Base-by-base conservation (phyloP, 2,113 vertebrate species). In the Chitala chitala region DNA sequence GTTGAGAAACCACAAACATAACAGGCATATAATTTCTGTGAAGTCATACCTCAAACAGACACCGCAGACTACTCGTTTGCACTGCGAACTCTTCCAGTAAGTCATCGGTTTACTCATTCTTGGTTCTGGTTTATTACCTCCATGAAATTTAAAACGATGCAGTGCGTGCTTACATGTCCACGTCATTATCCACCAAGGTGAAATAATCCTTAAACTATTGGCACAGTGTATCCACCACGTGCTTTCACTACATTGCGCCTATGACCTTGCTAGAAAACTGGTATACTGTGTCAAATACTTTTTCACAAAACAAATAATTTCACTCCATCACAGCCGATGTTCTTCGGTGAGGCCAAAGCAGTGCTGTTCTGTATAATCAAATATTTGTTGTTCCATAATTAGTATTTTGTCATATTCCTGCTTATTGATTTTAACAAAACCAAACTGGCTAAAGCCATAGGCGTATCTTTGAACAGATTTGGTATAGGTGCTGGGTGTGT, bases 111-210 rank as follows among this genome's bases (percentile, higher is more conserved):
- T 64, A 65, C 26, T 53, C 29, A 38, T 64, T 22, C 54, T 74
- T 51, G 61, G 29, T 74, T 74, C 31, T 66, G 22, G 61, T 15
- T 51, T 53, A 48, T 4, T 73, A 46, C 71, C 22, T 8, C 71
- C 9, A 4, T 44, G 42, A 46, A 6, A 7, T 56, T 7, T 10
- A 29, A 71, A 17, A 20, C 31, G 22, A 38, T 15, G 29, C 33
- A 59, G 29, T 59, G 26, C 29, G 29, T 58, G 31, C 26, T 33
- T 10, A 59, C 13, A 59, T 59, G 7, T 15, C n/a, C n/a, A n/a
- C n/a, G n/a, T n/a, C n/a, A n/a, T n/a, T n/a, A n/a, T n/a, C n/a
- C 17, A 31, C 5, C 5, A 59, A 59, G 13, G 56, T 59, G 56
- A 31, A 12, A 24, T 59, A 15, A 26, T 9, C 24, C 15, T 9